Evolutionary conservation across 1,140 invertebrate species (phyloP), one percentile per base, ranked within the genome.

Genomic region (Drosophila kurseongensis): DNA sequence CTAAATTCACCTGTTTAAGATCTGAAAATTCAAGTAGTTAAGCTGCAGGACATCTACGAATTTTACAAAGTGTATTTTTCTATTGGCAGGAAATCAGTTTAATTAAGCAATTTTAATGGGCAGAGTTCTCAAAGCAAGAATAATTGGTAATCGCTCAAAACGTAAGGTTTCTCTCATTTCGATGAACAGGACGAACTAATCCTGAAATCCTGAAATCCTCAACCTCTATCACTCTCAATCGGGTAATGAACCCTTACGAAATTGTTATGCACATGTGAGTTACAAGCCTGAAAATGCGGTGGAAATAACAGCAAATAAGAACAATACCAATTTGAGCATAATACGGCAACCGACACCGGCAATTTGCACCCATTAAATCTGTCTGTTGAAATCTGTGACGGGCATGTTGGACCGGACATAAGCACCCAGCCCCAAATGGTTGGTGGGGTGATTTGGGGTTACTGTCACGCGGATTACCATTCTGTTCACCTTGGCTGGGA

Each of bases 311-410:
- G 29, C 29, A 32, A 32, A 32, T 32, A 40, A 14, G 35, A 50
- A 59, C 50, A 62, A 74, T 61, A 75, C 47, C 50, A 83, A 79
- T 81, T 75, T 69, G 47, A 44, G 32, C 63, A 66, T 66, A 73
- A 66, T 77, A 79, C 68, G 60, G 67, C 75, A 67, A 62, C 54
- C 78, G 78, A 52, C 72, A 76, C 75, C 23, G 23, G 23, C 23
- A 23, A 23, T 85, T 80, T 69, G 65, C 60, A 78, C 71, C 75
- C 78, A 82, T 81, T 88, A 76, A 81, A 82, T 79, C 75, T 86
- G 83, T 73, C 82, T 75, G 71, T 57, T 66, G 23, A 47, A 40
- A 35, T 44, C 41, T 44, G 13, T 44, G 40, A 44, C 55, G 41
- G 40, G 29, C 40, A 42, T 29, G 27, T 12, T 41, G 38, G 12